Conservation (phyloP, 2,113 vertebrate genomes). For the Stomatorhinus ivindoensis region DNA sequence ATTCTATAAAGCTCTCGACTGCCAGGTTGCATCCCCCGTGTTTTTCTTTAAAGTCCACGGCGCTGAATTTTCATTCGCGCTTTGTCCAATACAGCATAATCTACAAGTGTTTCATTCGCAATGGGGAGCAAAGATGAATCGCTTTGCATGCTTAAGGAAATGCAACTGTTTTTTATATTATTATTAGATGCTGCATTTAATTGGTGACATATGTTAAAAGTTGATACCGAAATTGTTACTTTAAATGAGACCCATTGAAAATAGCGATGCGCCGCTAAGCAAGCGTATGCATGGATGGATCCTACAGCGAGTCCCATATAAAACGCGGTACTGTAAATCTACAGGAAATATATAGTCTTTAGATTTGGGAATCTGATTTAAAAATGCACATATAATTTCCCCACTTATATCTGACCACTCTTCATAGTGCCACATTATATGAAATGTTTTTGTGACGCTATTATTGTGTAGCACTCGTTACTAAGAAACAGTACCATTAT, state of each 20-base stretch:
- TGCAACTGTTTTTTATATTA: not conserved
- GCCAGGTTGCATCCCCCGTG: not conserved
- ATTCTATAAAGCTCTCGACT: not conserved
- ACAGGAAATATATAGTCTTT: not conserved
- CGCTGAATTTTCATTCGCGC: not conserved
- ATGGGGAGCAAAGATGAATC: not conserved
- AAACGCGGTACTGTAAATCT: not conserved
- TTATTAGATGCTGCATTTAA: not conserved
- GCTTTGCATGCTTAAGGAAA: not conserved
- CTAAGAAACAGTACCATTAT: not conserved
- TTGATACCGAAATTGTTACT: not conserved
- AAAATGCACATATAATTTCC: not conserved
- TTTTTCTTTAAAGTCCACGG: not conserved
- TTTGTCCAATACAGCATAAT: not conserved
- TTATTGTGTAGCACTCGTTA: not conserved
- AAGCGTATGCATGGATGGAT: not conserved
- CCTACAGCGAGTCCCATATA: not conserved
- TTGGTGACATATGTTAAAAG: not conserved
- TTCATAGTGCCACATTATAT: not conserved
- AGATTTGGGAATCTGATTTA: not conserved
- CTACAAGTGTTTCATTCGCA: not conserved
- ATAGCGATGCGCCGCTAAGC: not conserved
- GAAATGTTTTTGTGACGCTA: not conserved
- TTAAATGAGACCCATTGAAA: not conserved
- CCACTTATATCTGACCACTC: not conserved